Evolutionary conservation across 2,113 vertebrate genomes (phyloP).

Genomic region (Sinocyclocheilus grahami): DNA sequence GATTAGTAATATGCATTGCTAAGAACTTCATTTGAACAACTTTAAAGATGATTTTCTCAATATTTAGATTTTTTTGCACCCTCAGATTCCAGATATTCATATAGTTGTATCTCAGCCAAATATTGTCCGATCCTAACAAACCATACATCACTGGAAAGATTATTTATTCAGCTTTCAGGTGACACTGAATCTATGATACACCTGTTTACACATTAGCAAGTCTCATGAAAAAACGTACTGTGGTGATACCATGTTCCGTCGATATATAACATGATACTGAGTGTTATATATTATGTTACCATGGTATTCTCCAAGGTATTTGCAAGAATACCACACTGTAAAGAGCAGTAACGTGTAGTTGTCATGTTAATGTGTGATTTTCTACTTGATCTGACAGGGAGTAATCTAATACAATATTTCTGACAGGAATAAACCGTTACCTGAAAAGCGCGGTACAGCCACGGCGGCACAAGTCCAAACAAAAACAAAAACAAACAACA

Average conservation of each 20-base stretch:
- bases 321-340: background rate
- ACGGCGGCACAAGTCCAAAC: background rate
- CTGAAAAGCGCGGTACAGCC: background rate
- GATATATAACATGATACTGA: background rate
- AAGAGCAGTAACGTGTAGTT: background rate
- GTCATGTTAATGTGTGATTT: background rate
- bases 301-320: background rate
- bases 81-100: no score
- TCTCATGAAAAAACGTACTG: background rate
- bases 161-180: no score
- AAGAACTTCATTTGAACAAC: no score
- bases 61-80: no score
- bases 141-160: no score
- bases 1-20: no score
- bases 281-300: background rate
- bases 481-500: background rate
- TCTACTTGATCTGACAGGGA: background rate
- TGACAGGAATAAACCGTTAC: background rate
- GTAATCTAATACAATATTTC: background rate
- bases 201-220: background rate
- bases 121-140: no score
- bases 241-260: background rate
- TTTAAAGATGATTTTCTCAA: no score
- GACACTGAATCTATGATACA: background rate
- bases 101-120: no score